Evolutionary conservation across 2,888 invertebrate genomes (phyloP).

Genomic region (Scaptomyza cyrtandrae): DNA sequence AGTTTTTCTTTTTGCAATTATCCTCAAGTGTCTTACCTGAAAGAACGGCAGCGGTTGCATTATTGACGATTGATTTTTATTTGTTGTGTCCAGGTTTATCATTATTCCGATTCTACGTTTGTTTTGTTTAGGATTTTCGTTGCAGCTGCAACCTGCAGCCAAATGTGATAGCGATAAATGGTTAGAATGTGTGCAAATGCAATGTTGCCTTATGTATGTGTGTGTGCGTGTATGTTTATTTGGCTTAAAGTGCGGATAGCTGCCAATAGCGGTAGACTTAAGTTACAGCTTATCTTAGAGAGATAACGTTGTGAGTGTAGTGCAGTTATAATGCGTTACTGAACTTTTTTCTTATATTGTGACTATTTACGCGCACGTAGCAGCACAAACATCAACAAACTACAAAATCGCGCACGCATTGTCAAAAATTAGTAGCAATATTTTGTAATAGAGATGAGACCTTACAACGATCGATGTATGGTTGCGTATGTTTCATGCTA

Average conservation of each 20-base stretch:
- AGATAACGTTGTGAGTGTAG: slow-evolving; percentile 1
- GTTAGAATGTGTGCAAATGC: slow-evolving; percentile 9
- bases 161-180: slow-evolving; percentile 31
- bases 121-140: slow-evolving; percentile 16
- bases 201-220: slow-evolving; percentile 9
- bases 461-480: slow-evolving; percentile 25
- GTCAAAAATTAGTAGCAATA: slow-evolving; percentile 39
- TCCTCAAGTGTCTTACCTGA: slow-evolving; percentile 73
- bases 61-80: slow-evolving; percentile 72
- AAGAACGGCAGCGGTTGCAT: slow-evolving; percentile 80
- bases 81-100: slow-evolving; percentile 52
- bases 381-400: slow-evolving; percentile 18
- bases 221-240: slow-evolving; percentile 24
- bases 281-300: slow-evolving; percentile 8
- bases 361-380: slow-evolving; percentile 23
- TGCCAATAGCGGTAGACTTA: slow-evolving; percentile 14
- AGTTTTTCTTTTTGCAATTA: slow-evolving; percentile 4
- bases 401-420: slow-evolving; percentile 48
- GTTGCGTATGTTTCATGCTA: slow-evolving; percentile 14
- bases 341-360: slow-evolving; percentile 11
- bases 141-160: slow-evolving; percentile 49
- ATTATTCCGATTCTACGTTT: slow-evolving; percentile 23
- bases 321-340: slow-evolving; percentile 1
- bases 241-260: slow-evolving; percentile 18
- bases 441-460: slow-evolving; percentile 35